Evolutionary conservation across 2,797 vertebrate genomes (phyloP), one percentile per base, ranked within the genome.

Genomic region (Setipinna tenuifilis): DNA sequence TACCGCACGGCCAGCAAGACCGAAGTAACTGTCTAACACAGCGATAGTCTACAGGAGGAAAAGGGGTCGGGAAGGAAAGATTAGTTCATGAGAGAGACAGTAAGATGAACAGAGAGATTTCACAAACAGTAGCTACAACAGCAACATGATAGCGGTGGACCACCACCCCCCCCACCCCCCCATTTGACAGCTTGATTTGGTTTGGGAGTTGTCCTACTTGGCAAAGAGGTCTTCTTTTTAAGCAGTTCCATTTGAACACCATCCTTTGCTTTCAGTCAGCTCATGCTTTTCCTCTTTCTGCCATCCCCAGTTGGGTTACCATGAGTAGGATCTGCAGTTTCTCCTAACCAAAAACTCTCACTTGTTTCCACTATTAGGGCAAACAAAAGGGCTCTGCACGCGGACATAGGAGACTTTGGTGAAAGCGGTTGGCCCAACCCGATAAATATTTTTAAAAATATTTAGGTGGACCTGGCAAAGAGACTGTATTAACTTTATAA

Each of bases 1-100:
- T 98, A 98, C 91, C 97, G 96, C 94, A 98, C 98, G 88, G 97
- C 97, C 89, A 99, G 98, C 94, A 99, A 99, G 96, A 99, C 97
- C 0, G 98, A 99, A 96, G 98, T 99, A 94, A 99, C 98, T 91
- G 98, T 99, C 92, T 99, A 95, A 97, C 88, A 87, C 88, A 28
- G n/a, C 61, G 25, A 21, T 83, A 1, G 19, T 75, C 68, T 75
- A 9, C 81, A 21, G 25, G 48, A 11, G 6, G 41, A 12, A 5
- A 10, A 25, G 62, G 35, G 46, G 80, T 17, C 48, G 44, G n/a
- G 28, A 80, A 48, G 80, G 5, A 17, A 21, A 58, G 28, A 54
- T 54, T 9, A 14, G 50, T 7, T 78, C 71, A 21, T 44, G 19
- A 19, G 71, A 78, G 19, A 41, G 31, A 78, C 71, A 17, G 17